Evolutionary conservation across 2,797 vertebrate genomes (phyloP).

Genomic region (Eulemur rubriventer): DNA sequence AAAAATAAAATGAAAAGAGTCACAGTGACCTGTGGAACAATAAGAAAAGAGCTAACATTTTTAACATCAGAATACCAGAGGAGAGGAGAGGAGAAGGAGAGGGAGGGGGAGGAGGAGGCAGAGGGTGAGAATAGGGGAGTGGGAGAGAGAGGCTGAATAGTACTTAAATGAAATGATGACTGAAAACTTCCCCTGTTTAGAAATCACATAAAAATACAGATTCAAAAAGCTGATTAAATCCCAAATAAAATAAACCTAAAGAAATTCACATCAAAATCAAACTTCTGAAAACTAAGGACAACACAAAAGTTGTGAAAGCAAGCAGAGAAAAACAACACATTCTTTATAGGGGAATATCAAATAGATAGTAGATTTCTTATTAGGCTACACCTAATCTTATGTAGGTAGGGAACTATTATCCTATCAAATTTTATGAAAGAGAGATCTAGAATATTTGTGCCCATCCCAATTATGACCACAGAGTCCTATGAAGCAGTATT

Average conservation of each 20-base stretch:
- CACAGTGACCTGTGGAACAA: background rate
- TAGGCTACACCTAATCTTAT: background rate
- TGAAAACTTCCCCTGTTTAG: background rate
- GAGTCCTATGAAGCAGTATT: background rate
- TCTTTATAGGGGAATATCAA: background rate
- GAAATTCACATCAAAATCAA: background rate
- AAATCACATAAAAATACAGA: background rate
- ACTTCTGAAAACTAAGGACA: constrained; percentile 17
- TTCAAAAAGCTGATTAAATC: background rate
- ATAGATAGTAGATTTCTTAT: background rate
- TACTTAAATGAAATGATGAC: background rate
- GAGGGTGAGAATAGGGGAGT: background rate
- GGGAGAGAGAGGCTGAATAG: background rate
- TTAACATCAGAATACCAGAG: background rate
- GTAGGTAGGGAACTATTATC: background rate
- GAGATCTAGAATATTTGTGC: background rate
- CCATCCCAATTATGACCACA: background rate
- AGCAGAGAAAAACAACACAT: background rate
- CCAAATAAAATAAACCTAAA: background rate
- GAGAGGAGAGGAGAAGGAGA: background rate
- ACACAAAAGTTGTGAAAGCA: background rate
- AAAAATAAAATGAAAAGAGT: background rate
- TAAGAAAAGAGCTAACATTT: background rate
- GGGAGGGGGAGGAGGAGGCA: too few relatives aligned
- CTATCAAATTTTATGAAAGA: background rate